A percentile compares a stretch with the other conserved stretches of the same genome.
These are phyloP conservation scores for Philaethria dido DNA, from an alignment of 2,888 invertebrate genomes.

Conservation along the genomic window DNA sequence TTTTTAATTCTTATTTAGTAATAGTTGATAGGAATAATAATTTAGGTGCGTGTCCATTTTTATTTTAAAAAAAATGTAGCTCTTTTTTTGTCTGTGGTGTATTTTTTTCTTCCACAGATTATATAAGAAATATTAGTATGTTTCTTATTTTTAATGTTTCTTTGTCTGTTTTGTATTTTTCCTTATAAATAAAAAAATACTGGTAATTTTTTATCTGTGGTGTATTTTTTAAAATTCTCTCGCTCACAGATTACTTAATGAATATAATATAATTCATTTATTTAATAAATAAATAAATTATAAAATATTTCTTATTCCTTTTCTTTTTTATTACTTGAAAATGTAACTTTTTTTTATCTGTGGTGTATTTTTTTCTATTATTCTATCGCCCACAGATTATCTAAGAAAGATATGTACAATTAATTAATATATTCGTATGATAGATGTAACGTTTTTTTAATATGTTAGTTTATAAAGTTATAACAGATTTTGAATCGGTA, in stretches of 20 bases:
- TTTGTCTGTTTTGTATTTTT: too few relatives aligned
- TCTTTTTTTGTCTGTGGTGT: too few relatives aligned
- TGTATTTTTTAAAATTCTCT: conserved; percentile 18
- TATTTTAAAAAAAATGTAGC: neutral
- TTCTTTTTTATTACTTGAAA: too few relatives aligned
- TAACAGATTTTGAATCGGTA: conserved; percentile 74
- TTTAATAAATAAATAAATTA: too few relatives aligned
- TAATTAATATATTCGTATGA: conserved; percentile 58
- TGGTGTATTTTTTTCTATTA: conserved; percentile 19
- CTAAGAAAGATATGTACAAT: conserved; percentile 72
- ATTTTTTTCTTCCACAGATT: too few relatives aligned
- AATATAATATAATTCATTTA: too few relatives aligned
- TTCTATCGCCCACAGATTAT: conserved; percentile 38
- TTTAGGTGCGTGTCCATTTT: conserved; percentile 10
- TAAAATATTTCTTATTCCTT: too few relatives aligned
- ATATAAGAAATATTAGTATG: too few relatives aligned
- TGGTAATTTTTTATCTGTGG: conserved; percentile 12
- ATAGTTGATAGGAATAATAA: conserved; percentile 1
- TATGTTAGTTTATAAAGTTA: conserved; percentile 65
- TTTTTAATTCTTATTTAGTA: neutral
- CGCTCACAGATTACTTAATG: conserved; percentile 40
- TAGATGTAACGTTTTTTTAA: conserved; percentile 71
- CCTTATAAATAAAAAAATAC: neutral
- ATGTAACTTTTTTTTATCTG: neutral
- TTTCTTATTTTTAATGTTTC: too few relatives aligned